Evolutionary conservation across 2,888 invertebrate genomes (phyloP), one percentile per base, ranked within the genome.

Genomic region (Nyleta sp.): DNA sequence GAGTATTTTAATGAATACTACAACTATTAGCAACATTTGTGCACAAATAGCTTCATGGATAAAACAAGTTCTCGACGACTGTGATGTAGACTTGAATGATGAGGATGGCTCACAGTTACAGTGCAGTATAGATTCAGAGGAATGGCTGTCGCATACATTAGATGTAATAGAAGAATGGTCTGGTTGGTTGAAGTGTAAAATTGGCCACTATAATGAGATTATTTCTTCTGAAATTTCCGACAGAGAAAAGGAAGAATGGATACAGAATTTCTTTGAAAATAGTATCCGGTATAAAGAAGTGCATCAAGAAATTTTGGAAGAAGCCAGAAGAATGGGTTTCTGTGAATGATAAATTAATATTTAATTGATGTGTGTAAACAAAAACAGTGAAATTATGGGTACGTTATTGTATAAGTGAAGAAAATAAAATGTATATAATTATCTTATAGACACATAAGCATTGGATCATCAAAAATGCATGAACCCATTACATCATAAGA

Each of bases 21-120:
- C 7, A 10, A 10, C 28, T 1, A 28, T 28, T 28, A 10, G 28
- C 48, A 84, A 86, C 0, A 73, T 87, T 8, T 79, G 87, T 8
- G 87, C 86, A 11, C 88, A 88, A 78, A 79, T 88, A 0, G 87
- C 88, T 1, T 65, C 70, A 4, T 88, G 88, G 87, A 17, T 89
- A 6, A 82, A 76, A 33, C 62, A 65, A 6, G 52, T 85, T 50
- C 8, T 73, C 8, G 17, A 40, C 8, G 81, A 84, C 2, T 84
- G 84, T 5, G 62, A 81, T 2, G 77, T 81, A 17, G 76, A 82
- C 42, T 82, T 87, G 10, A 80, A 84, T 0, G 75, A 83, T 28
- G 82, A 87, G 2, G 85, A 87, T 31, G 88, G 88, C 6, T 40
- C 24, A 0, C 85, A 87, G 48, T 59, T 44, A 10, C 11, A 46